Conservation (phyloP, 2,113 vertebrate species). For the Montifringilla adamsi region DNA sequence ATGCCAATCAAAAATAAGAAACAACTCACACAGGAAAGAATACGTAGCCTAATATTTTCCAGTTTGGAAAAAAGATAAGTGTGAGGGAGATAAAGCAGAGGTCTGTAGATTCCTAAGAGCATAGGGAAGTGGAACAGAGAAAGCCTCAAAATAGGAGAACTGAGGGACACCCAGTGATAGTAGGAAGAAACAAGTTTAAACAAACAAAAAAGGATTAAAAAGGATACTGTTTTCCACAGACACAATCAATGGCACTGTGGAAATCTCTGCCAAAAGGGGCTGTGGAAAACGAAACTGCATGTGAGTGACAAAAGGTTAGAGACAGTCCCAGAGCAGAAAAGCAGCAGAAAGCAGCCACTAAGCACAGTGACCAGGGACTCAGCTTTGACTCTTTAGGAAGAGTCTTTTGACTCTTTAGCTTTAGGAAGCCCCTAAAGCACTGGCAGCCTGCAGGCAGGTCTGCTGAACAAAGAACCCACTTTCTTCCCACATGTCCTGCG, state of each 20-base stretch:
- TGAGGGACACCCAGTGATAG: not conserved
- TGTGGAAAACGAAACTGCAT: not conserved
- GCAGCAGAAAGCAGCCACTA: not conserved
- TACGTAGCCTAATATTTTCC: not conserved
- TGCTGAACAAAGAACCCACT: not conserved
- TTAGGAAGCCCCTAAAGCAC: not conserved
- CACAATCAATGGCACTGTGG: not conserved
- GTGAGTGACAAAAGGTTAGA: not conserved
- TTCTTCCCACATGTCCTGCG: not conserved
- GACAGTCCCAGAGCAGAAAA: not conserved
- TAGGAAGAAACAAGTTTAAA: not conserved
- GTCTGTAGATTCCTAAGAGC: not conserved
- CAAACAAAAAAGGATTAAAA: not conserved
- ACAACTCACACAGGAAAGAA: not conserved
- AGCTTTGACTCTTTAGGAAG: rapidly evolving
- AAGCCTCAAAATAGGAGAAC: not conserved
- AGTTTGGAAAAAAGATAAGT: not conserved
- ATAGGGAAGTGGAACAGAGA: not conserved
- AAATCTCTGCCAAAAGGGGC: not conserved
- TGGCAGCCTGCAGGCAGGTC: not conserved
- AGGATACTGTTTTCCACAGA: not conserved
- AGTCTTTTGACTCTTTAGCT: too few species aligned
- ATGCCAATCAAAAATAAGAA: not conserved
- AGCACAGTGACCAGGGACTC: rapidly evolving
- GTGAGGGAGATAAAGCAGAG: not conserved